Base-by-base conservation (phyloP, 2,888 invertebrate species). In the Parnassius glacialis region DNA sequence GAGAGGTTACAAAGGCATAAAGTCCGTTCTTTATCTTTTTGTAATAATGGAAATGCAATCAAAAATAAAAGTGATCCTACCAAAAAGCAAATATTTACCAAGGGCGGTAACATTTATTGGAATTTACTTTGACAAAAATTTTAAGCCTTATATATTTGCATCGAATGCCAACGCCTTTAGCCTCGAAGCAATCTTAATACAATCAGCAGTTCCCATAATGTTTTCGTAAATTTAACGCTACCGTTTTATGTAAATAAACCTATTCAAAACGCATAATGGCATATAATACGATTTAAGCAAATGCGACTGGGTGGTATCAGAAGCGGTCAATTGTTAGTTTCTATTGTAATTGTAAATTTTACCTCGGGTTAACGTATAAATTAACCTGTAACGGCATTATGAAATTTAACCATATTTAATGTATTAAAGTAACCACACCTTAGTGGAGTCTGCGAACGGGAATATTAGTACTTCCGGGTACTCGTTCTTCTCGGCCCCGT, bases 161-260 rank as follows among this genome's bases (percentile, higher is more conserved):
- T 47, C 41, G 57, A 52, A 44, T 45, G 20, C 52, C 55, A 59
- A 43, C 52, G 48, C 48, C 69, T 70, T 73, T 72, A 74, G 70
- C 44, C 44, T 16, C 51, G 47, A 59, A 59, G 51, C 58, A 64
- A 85, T 83, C 83, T 75, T 72, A 77, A 76, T 75, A 70, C 73
- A 73, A 84, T 83, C 82, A 72, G 64, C 67, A 66, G 67, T 72
- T 73, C 70, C 62, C 68, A 72, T 70, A 74, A 75, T 72, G 70
- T 67, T 63, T 71, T 68, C 61, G 64, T 67, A 74, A 75, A 74
- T 74, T 77, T 77, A 78, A 76, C 71, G 68, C 70, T 70, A 75
- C 76, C 70, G 74, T 76, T 80, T 79, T 84, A 84, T 84, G 80
- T 79, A 79, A 83, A 84, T 84, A 68, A 65, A 61, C 63, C 74